phyloP scores from a whole-genome alignment of 2,797 vertebrate genomes.

The Malurus leucopterus region DNA sequence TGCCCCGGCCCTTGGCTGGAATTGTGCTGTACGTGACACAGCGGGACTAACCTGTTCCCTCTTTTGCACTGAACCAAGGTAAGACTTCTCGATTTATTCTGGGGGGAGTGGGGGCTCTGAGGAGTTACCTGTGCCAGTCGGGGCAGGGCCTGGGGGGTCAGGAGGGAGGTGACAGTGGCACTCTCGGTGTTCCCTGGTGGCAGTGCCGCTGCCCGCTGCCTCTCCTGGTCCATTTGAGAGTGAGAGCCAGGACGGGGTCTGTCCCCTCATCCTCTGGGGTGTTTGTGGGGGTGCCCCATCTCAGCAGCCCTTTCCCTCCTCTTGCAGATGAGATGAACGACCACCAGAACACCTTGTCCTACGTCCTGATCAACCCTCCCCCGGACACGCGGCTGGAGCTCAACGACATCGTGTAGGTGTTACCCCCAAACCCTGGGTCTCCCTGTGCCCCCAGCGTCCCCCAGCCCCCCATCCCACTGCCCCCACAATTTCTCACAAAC shows the following conservation, averaged over 20 bases:
- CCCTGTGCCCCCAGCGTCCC: not conserved
- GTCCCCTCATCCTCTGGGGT: fast-evolving
- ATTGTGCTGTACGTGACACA: not conserved
- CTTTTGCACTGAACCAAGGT: slow-evolving; percentile 47
- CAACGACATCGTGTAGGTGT: slow-evolving; percentile 90
- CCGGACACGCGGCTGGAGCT: slow-evolving; percentile 94
- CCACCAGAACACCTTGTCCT: slow-evolving; percentile 96
- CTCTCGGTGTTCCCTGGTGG: fast-evolving
- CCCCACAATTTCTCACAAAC: fast-evolving
- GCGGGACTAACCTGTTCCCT: slow-evolving; percentile 41
- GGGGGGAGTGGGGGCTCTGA: not conserved
- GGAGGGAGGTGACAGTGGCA: not conserved
- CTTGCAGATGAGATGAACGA: slow-evolving; percentile 95
- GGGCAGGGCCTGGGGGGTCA: not conserved
- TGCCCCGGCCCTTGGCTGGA: not conserved
- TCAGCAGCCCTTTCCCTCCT: slow-evolving; percentile 1
- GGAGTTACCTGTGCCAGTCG: not conserved
- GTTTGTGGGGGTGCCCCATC: not conserved
- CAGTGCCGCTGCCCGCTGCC: fast-evolving
- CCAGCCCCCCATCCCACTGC: fast-evolving
- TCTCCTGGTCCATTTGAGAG: not conserved
- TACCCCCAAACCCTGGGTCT: too few species aligned
- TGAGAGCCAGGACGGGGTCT: not conserved
- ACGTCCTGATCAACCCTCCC: slow-evolving; percentile 95
- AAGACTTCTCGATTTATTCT: not conserved